Base-by-base conservation (phyloP, 2,888 invertebrate genomes). In the Odontocolon sp. region DNA sequence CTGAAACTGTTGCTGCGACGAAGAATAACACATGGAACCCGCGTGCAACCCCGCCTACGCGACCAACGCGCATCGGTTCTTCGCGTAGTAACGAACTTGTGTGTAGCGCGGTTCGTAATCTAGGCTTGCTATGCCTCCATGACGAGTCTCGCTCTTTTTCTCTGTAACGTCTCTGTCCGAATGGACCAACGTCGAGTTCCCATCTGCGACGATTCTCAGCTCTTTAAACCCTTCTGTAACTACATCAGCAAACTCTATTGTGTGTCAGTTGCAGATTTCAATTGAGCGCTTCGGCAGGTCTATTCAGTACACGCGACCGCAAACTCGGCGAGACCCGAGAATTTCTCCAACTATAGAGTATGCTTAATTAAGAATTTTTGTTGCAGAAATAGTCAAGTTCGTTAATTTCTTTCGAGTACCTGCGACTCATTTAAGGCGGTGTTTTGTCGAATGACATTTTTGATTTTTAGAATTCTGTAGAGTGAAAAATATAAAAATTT, bases 181-280 rank as follows among this genome's bases (percentile, higher is more conserved):
- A 45, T 36, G 59, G 23, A 61, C 66, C 63, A 26, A 59, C 28
- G 36, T 47, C 21, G 52, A 47, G 57, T 66, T 45, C 54, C 57
- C 74, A 79, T 78, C 61, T 74, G 71, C 33, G n/a, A 59, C 64
- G 56, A 78, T 74, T 64, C 54, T 50, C 33, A 54, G 40, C 47
- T 73, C 63, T 71, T 67, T 75, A 79, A 77, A 77, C 57, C 74
- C 77, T 72, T 54, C 52, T 71, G 71, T 75, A 74, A 74, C 70
- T 79, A 72, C 71, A 63, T 50, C 78, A 77, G 79, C 77, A 78
- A 78, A 79, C 74, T 67, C 82, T 71, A 86, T 86, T 85, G 83
- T 85, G 63, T 70, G 42, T 77, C 81, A 83, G 83, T 86, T 84
- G 80, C 78, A 66, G 78, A 86, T 86, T 83, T 83, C 78, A 85